Base-by-base conservation (phyloP, 2,113 vertebrate genomes). In the Syrrhaptes paradoxus region DNA sequence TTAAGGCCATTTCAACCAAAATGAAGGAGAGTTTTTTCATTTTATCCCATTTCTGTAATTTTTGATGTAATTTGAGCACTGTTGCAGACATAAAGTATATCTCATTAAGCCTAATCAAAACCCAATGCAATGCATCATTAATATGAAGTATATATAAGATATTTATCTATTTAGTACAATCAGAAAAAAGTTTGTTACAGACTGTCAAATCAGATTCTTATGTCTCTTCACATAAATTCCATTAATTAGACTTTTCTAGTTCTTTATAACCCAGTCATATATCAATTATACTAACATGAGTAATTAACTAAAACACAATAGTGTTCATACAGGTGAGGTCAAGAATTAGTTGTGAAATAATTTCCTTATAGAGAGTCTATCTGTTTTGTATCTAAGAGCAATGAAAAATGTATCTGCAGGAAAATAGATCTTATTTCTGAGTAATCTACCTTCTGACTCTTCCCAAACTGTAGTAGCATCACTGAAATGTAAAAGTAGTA, bases 1-100 rank as follows among this genome's bases (percentile, higher is more conserved):
- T 97, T 97, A 96, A 95, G 87, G 91, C 94, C 94, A 97, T 96
- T 96, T 96, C 85, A 95, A 89, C 86, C 78, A 97, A 95, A 96
- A 28, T 92, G 94, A 81, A 95, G 43, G 70, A 97, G 92, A 94
- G 31, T 70, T 91, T 85, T 96, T 96, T 91, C n/a, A 87, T 93
- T 96, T 96, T 93, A 91, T 93, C 95, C 84, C 43, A 78, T 87
- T 84, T 95, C 91, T 93, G 45, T 51, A 91, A 95, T 93, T 95
- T 93, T 96, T 90, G 10, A 77, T 96, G 94, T 94, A 98, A 97
- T 94, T 67, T 94, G 85, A 97, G 94, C 65, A 91, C 70, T 94
- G 22, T 43, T 88, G 34, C 67, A 93, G 90, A 92, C 93, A 85
- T 92, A 89, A 82, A 78, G 34, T 78, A 91, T 92, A 95, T 90